phyloP scores from a whole-genome alignment of 2,888 invertebrate species.

The Cerastoderma edule region DNA sequence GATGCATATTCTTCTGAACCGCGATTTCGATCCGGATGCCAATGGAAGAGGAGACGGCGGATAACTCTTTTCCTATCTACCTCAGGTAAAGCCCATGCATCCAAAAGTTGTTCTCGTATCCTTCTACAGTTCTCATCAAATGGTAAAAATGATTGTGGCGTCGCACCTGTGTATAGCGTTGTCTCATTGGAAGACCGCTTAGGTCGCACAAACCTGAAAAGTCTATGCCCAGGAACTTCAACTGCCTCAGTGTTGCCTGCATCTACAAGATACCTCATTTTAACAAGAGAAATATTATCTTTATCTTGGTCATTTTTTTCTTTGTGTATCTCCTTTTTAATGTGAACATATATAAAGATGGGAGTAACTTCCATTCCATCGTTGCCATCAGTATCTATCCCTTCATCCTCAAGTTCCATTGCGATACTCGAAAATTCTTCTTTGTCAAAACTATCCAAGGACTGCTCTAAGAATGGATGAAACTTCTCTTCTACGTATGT shows the following conservation, averaged over 20 bases:
- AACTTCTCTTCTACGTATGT: slow-evolving; percentile 47
- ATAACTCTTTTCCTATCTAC: slow-evolving; percentile 45
- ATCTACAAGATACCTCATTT: slow-evolving; percentile 17
- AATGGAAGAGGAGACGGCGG: slow-evolving; percentile 41
- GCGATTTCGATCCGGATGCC: slow-evolving; percentile 64
- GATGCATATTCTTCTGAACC: slow-evolving; percentile 44
- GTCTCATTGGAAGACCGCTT: not conserved
- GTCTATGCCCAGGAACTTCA: slow-evolving; percentile 1
- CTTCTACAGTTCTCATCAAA: slow-evolving; percentile 44
- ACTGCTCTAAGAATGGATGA: slow-evolving; percentile 45
- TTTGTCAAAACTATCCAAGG: slow-evolving; percentile 26
- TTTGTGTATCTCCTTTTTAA: slow-evolving; percentile 13
- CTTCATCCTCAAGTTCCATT: slow-evolving; percentile 31
- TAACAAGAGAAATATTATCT: not conserved
- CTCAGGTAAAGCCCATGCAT: slow-evolving; percentile 35
- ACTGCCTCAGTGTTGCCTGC: slow-evolving; percentile 25
- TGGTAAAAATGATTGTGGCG: slow-evolving; percentile 15
- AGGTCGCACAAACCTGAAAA: slow-evolving; percentile 21
- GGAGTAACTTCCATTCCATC: slow-evolving; percentile 6
- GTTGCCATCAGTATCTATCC: slow-evolving; percentile 21
- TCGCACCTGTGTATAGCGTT: not conserved
- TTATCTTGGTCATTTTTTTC: not conserved
- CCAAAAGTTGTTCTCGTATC: slow-evolving; percentile 23
- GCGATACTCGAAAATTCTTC: slow-evolving; percentile 49
- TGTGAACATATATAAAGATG: slow-evolving; percentile 46